phyloP scores from a whole-genome alignment of 2,797 vertebrate species.

The Fundulus diaphanus region DNA sequence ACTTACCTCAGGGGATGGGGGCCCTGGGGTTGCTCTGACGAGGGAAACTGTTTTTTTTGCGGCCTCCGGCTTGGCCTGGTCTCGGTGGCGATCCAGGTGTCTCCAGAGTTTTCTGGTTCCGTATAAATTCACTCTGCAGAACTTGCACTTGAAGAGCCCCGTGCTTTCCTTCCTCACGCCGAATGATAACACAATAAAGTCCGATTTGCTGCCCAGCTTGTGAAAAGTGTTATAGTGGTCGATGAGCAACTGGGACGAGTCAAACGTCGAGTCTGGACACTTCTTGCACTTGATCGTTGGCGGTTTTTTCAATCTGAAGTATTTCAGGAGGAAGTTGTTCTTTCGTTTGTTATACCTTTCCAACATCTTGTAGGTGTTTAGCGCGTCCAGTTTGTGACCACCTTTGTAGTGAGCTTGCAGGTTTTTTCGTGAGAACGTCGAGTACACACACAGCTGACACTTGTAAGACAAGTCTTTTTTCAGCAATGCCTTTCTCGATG shows the following conservation, averaged over 20 bases:
- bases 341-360: slow-evolving; percentile 54
- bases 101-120: slow-evolving; percentile 81
- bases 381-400: slow-evolving; percentile 49
- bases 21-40: slow-evolving; percentile 75
- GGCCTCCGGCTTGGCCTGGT: slow-evolving; percentile 75
- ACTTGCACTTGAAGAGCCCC: slow-evolving; percentile 84
- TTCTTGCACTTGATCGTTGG: slow-evolving; percentile 81
- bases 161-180: slow-evolving; percentile 59
- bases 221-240: slow-evolving; percentile 88
- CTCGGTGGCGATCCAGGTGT: slow-evolving; percentile 88
- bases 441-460: slow-evolving; percentile 65
- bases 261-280: slow-evolving; percentile 84
- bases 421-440: slow-evolving; percentile 26
- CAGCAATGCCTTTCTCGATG: background rate
- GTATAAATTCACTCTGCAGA: slow-evolving; percentile 82
- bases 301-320: slow-evolving; percentile 63
- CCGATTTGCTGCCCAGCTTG: slow-evolving; percentile 79
- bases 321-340: rapidly evolving
- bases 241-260: slow-evolving; percentile 82
- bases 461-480: slow-evolving; percentile 5
- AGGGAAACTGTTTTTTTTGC: slow-evolving; percentile 75
- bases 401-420: slow-evolving; percentile 60
- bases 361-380: slow-evolving; percentile 41
- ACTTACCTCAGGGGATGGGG: slow-evolving; percentile 84
- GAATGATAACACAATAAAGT: slow-evolving; percentile 83